These are phyloP conservation scores for Oxystoma pomonae DNA, from an alignment of 2,888 invertebrate genomes.

Conservation along the genomic window DNA sequence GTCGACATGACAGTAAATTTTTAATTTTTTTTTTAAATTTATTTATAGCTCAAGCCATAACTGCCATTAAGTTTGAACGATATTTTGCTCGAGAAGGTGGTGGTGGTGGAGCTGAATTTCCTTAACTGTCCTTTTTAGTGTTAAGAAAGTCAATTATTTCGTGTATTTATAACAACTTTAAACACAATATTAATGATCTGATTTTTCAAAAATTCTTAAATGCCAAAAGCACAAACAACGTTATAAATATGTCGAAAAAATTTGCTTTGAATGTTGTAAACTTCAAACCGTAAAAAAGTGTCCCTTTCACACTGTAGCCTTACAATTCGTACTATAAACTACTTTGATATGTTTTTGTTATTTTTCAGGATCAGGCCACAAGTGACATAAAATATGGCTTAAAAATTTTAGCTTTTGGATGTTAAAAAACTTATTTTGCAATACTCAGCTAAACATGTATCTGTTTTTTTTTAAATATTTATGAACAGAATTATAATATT, in stretches of 20 bases:
- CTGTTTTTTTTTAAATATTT: neutral
- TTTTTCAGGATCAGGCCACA: slow-evolving; percentile 63
- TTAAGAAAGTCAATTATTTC: neutral
- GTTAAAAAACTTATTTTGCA: neutral
- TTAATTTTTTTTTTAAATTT: too few species aligned
- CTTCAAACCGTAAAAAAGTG: neutral
- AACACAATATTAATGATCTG: neutral
- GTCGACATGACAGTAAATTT: too few species aligned
- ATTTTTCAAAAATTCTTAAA: too few species aligned
- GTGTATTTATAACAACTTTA: neutral
- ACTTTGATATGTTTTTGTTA: neutral
- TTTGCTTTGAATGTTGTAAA: neutral
- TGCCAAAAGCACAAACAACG: neutral
- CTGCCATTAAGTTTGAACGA: too few species aligned
- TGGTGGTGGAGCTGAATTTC: too few species aligned
- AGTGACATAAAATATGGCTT: slow-evolving; percentile 63
- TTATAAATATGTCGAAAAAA: neutral
- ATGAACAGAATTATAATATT: neutral
- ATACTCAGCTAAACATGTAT: neutral
- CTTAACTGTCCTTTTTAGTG: neutral
- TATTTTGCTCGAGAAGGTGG: too few species aligned
- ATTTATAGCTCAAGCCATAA: too few species aligned
- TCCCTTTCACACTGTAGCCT: neutral
- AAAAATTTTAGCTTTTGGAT: slow-evolving; percentile 50
- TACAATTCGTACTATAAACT: neutral